phyloP scores from a whole-genome alignment of 2,888 invertebrate genomes.

The Thymelicus lineola region DNA sequence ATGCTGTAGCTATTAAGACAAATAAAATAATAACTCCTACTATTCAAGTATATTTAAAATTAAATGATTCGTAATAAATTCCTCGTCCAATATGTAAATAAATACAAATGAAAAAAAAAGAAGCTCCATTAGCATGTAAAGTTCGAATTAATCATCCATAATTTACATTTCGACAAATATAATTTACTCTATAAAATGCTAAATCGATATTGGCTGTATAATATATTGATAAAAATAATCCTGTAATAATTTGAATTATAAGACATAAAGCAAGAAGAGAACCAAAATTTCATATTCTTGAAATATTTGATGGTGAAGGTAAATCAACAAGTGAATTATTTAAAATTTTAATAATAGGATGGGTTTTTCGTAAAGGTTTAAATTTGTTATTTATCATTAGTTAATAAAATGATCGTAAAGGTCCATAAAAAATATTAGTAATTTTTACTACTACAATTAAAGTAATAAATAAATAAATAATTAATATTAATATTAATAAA shows the following conservation, averaged over 20 bases:
- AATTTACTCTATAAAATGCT: constrained; percentile 88
- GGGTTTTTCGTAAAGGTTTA: constrained; percentile 71
- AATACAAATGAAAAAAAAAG: constrained; percentile 89
- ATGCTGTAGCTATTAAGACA: constrained; percentile 89
- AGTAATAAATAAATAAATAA: constrained; percentile 86
- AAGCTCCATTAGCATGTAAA: constrained; percentile 89
- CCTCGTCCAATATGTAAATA: constrained; percentile 89
- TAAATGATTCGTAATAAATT: constrained; percentile 78
- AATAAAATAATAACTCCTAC: constrained; percentile 88
- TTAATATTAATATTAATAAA: constrained; percentile 79
- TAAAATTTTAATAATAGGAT: constrained; percentile 84
- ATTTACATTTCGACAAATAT: constrained; percentile 89
- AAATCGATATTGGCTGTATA: constrained; percentile 86
- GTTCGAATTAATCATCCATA: constrained; percentile 88
- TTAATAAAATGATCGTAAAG: constrained; percentile 67
- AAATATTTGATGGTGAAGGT: constrained; percentile 87
- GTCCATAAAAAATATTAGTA: constrained; percentile 75
- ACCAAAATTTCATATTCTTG: constrained; percentile 88
- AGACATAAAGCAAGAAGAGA: constrained; percentile 87
- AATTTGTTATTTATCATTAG: constrained; percentile 76
- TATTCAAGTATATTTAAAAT: constrained; percentile 86
- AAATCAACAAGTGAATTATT: constrained; percentile 85
- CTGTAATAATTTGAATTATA: constrained; percentile 88
- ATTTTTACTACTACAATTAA: constrained; percentile 86
- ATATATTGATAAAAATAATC: constrained; percentile 89